phyloP scores from a whole-genome alignment of 2,888 invertebrate species.

The Protodeltote pygarga region DNA sequence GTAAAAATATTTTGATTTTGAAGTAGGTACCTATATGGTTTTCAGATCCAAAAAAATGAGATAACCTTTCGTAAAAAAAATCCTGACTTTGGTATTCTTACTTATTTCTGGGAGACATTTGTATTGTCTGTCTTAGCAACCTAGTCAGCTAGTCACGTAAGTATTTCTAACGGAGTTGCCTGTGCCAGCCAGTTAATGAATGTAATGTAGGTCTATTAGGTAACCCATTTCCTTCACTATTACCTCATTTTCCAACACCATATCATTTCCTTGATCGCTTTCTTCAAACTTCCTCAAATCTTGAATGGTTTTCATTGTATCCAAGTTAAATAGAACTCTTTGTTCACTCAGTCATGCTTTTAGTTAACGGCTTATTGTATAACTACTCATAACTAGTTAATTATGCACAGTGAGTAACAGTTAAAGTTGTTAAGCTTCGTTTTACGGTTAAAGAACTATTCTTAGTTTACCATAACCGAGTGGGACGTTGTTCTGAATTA shows the following conservation, averaged over 20 bases:
- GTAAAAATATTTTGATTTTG: too few relatives aligned
- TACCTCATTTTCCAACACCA: conserved; percentile 24
- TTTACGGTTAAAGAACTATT: conserved; percentile 46
- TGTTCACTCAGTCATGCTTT: conserved; percentile 48
- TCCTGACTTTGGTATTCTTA: too few relatives aligned
- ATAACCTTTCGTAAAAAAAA: too few relatives aligned
- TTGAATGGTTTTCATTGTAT: conserved; percentile 25
- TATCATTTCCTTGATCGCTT: conserved; percentile 28
- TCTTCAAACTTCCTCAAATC: conserved; percentile 25
- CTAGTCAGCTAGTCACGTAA: too few relatives aligned
- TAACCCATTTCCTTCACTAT: conserved; percentile 26
- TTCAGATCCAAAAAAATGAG: too few relatives aligned
- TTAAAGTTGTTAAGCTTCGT: conserved; percentile 45
- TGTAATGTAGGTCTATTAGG: conserved; percentile 3
- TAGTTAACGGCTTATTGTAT: conserved; percentile 47
- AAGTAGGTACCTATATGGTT: too few relatives aligned
- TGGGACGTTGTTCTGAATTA: conserved; percentile 14
- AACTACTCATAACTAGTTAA: conserved; percentile 47
- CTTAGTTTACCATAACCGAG: conserved; percentile 10
- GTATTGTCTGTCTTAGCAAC: too few relatives aligned
- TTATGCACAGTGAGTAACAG: conserved; percentile 55
- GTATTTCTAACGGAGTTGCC: too few relatives aligned
- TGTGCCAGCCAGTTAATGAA: not conserved
- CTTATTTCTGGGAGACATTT: too few relatives aligned
- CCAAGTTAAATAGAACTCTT: conserved; percentile 13